Conservation (phyloP, 92 coral and sea anemone genomes). For the Zoanthus sociatus region DNA sequence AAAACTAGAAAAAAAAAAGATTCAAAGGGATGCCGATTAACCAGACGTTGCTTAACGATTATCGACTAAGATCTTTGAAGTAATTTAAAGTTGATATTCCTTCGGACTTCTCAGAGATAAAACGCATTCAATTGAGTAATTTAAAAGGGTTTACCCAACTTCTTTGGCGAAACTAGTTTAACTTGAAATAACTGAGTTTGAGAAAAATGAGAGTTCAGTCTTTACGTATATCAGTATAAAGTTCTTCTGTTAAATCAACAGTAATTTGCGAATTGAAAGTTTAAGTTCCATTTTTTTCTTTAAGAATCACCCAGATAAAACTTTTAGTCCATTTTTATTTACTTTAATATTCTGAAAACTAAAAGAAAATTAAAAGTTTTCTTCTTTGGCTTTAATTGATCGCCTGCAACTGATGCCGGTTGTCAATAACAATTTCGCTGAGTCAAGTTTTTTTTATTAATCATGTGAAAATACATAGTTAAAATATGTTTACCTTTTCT, state of each 20-base stretch:
- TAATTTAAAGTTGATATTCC: neutral
- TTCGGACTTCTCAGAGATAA: neutral
- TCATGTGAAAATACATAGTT: conserved; percentile 1
- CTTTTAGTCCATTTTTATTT: neutral
- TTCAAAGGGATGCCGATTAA: neutral
- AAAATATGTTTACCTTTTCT: conserved; percentile 21
- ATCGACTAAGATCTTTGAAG: neutral
- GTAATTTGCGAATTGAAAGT: conserved; percentile 12
- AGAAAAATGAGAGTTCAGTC: neutral
- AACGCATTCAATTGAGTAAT: neutral
- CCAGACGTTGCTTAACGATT: conserved; percentile 8
- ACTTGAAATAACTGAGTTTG: neutral
- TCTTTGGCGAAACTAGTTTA: conserved; percentile 6
- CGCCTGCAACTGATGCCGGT: neutral
- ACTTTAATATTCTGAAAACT: neutral
- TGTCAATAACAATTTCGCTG: neutral
- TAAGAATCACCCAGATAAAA: neutral
- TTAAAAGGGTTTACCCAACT: neutral
- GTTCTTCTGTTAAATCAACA: neutral
- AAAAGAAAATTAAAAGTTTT: neutral
- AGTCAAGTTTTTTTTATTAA: conserved; percentile 18
- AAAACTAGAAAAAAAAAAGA: conserved; percentile 6
- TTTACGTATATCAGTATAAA: conserved; percentile 25
- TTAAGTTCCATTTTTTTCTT: neutral
- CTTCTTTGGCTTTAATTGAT: neutral